Conservation (phyloP, 2,797 vertebrate species). For the Amblyraja radiata region DNA sequence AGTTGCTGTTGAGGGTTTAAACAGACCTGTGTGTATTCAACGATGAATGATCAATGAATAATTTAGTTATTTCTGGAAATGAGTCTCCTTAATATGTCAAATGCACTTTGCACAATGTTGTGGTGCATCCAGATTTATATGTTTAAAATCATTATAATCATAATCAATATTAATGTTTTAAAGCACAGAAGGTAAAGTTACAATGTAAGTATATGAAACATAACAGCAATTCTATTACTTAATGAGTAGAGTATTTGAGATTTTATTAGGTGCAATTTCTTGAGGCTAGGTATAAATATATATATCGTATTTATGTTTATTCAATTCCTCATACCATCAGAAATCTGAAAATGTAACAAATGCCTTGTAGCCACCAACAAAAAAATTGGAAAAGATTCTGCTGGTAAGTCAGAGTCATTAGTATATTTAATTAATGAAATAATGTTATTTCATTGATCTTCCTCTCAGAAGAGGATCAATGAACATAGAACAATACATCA, state of each 20-base stretch:
- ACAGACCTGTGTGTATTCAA: neutral
- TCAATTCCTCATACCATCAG: neutral
- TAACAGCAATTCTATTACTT: neutral
- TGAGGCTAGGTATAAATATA: neutral
- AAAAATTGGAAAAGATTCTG: neutral
- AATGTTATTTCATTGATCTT: neutral
- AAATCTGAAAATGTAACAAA: neutral
- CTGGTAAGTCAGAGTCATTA: neutral
- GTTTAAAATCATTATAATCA: constrained; percentile 14
- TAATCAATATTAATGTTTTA: neutral
- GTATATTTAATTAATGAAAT: neutral
- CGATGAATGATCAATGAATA: constrained; percentile 28
- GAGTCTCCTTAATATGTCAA: constrained; percentile 5
- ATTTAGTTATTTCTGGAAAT: constrained; percentile 33
- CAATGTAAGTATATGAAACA: neutral
- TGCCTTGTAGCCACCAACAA: neutral
- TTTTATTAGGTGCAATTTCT: neutral
- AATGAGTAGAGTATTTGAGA: neutral
- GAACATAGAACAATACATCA: neutral
- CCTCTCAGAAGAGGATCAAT: neutral
- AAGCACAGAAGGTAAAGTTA: neutral
- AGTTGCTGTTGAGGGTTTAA: neutral
- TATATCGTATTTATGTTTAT: neutral
- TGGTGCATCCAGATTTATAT: neutral
- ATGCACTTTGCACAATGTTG: neutral